These are phyloP conservation scores for Atethmia centrago DNA, from an alignment of 2,888 invertebrate genomes.

Conservation along the genomic window DNA sequence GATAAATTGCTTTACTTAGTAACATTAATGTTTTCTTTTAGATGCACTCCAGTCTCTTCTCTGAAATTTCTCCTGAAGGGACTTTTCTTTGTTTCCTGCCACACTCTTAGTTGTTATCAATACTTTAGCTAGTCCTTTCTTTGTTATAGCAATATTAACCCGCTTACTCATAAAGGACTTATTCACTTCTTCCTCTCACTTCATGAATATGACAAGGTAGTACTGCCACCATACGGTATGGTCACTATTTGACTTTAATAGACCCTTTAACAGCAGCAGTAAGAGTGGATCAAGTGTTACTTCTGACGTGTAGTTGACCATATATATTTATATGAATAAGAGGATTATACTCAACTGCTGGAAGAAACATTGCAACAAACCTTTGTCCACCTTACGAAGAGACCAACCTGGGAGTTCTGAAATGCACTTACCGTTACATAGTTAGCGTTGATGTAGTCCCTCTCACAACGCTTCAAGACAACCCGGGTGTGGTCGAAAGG, in stretches of 20 bases:
- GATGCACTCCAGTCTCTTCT: background rate
- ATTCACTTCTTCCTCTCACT: background rate
- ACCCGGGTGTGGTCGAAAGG: constrained; percentile 98
- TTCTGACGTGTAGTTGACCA: background rate
- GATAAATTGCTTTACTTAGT: background rate
- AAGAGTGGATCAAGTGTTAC: background rate
- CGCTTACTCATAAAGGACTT: background rate
- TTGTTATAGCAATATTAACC: background rate
- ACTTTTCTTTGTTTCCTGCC: background rate
- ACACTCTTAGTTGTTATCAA: background rate
- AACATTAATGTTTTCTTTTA: background rate
- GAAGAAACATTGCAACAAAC: constrained; percentile 31
- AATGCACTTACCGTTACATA: constrained; percentile 93
- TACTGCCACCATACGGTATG: background rate
- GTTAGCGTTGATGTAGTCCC: constrained; percentile 99
- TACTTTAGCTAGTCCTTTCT: background rate
- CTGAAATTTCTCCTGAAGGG: too few species aligned
- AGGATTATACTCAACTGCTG: background rate
- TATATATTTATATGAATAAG: constrained; percentile 1
- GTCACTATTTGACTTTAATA: background rate
- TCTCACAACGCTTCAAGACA: constrained; percentile 92
- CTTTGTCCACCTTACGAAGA: constrained; percentile 37
- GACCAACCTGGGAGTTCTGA: constrained; percentile 15
- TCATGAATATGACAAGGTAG: background rate
- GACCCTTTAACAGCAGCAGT: background rate